Percentiles rank a stretch among this genome's conserved stretches.
These are phyloP conservation scores for Empidonax alnorum DNA, from an alignment of 2,113 vertebrate genomes.

Conservation along the genomic window DNA sequence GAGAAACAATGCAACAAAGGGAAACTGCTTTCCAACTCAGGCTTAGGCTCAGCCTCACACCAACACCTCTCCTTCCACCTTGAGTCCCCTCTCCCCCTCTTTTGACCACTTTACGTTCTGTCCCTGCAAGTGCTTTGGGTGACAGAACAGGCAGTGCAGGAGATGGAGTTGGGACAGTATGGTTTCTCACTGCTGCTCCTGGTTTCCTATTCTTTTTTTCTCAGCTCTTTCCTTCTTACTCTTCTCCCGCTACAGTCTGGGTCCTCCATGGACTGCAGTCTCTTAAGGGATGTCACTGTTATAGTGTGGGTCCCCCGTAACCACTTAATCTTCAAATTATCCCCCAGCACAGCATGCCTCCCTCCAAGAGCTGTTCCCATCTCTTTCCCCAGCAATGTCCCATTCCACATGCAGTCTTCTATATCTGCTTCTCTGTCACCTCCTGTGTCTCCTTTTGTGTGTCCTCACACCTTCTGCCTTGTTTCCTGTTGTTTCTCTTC, in stretches of 20 bases:
- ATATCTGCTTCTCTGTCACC: neutral
- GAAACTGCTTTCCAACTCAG: neutral
- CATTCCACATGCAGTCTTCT: neutral
- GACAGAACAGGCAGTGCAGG: rapidly evolving
- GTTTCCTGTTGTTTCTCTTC: neutral
- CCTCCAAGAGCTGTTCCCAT: neutral
- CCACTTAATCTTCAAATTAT: neutral
- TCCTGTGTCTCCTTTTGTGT: neutral
- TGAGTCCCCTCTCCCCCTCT: neutral
- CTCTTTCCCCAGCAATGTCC: neutral
- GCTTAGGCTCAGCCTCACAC: neutral
- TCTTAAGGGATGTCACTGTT: neutral
- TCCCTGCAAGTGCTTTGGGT: neutral
- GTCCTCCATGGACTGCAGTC: neutral
- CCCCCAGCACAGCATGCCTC: neutral
- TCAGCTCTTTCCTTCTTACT: neutral
- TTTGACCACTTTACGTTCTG: rapidly evolving
- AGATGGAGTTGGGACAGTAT: neutral
- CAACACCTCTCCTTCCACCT: neutral
- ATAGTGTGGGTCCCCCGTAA: neutral
- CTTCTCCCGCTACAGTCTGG: neutral
- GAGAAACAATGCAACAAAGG: neutral
- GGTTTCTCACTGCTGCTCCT: neutral
- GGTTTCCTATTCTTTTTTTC: neutral
- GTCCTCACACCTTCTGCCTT: rapidly evolving